Percentiles rank a stretch among this genome's conserved stretches.
Conservation (phyloP, 1,140 invertebrate species). For the Lepidostoma basale region DNA sequence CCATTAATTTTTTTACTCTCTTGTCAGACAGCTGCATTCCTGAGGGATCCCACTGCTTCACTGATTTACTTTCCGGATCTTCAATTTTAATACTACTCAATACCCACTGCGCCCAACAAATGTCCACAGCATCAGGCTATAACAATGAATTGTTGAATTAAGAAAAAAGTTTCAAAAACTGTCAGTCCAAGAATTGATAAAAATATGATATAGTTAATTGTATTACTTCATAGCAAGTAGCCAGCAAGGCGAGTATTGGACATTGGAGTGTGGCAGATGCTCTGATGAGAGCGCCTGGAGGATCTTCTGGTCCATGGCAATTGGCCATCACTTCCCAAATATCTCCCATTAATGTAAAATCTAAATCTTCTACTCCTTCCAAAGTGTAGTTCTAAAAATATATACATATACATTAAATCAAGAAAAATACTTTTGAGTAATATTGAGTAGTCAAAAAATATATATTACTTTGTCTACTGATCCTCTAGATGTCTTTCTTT, state of each 20-base stretch:
- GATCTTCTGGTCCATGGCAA: conserved; percentile 71
- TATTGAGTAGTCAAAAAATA: neutral
- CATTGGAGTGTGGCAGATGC: conserved; percentile 62
- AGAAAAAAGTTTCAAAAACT: neutral
- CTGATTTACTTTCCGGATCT: conserved; percentile 48
- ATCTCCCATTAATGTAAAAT: conserved; percentile 55
- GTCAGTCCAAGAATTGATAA: neutral
- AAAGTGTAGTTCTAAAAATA: neutral
- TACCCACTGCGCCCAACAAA: conserved; percentile 70
- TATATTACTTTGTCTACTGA: conserved; percentile 54
- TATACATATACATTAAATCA: too few species aligned
- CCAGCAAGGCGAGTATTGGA: conserved; percentile 67
- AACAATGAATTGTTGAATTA: conserved; percentile 41
- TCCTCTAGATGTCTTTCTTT: conserved; percentile 52
- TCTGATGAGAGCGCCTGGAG: conserved; percentile 65
- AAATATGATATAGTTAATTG: neutral
- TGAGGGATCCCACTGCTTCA: conserved; percentile 49
- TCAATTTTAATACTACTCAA: conserved; percentile 53
- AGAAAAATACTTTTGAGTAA: neutral
- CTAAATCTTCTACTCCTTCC: neutral
- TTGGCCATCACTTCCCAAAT: conserved; percentile 67
- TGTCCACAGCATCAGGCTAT: conserved; percentile 67
- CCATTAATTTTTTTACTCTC: conserved; percentile 59
- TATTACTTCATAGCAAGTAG: conserved; percentile 70
- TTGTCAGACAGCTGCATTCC: conserved; percentile 49